These are phyloP conservation scores for Meandrina meandrites DNA, from an alignment of 92 coral and sea anemone genomes.

Conservation along the genomic window DNA sequence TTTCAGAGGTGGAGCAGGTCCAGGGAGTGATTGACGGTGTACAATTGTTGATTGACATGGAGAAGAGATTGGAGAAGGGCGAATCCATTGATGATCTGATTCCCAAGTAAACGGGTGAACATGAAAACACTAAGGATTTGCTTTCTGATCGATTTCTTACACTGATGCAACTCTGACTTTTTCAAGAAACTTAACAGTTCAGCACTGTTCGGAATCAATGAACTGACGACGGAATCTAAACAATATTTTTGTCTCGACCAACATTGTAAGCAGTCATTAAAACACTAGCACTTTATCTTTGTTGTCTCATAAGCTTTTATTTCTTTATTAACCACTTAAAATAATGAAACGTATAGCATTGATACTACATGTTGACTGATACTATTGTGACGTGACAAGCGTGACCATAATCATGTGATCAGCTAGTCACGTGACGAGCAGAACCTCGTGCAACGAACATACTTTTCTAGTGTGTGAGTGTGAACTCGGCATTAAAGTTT, in stretches of 20 bases:
- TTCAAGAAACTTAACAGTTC: not conserved
- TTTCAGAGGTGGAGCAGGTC: conserved; percentile 89
- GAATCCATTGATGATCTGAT: conserved; percentile 86
- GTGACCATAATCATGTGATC: too few relatives aligned
- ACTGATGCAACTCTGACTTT: not conserved
- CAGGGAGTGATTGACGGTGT: conserved; percentile 92
- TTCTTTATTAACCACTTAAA: too few relatives aligned
- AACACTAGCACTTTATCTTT: too few relatives aligned
- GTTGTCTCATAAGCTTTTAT: too few relatives aligned
- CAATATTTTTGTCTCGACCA: not conserved
- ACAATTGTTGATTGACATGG: conserved; percentile 83
- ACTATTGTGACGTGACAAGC: too few relatives aligned
- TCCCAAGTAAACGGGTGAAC: conserved; percentile 55
- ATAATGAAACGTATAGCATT: too few relatives aligned
- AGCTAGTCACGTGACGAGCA: too few relatives aligned
- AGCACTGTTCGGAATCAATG: not conserved
- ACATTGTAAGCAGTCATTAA: not conserved
- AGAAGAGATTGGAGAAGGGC: conserved; percentile 85
- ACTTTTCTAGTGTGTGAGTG: too few relatives aligned
- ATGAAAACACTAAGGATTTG: not conserved
- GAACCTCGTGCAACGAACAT: too few relatives aligned
- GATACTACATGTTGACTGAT: too few relatives aligned
- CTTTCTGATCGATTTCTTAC: not conserved
- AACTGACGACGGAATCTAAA: too few relatives aligned
- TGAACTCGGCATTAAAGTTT: too few relatives aligned